These are phyloP conservation scores for Brachyhypopomus gauderio DNA, from an alignment of 2,113 vertebrate species.

Conservation along the genomic window DNA sequence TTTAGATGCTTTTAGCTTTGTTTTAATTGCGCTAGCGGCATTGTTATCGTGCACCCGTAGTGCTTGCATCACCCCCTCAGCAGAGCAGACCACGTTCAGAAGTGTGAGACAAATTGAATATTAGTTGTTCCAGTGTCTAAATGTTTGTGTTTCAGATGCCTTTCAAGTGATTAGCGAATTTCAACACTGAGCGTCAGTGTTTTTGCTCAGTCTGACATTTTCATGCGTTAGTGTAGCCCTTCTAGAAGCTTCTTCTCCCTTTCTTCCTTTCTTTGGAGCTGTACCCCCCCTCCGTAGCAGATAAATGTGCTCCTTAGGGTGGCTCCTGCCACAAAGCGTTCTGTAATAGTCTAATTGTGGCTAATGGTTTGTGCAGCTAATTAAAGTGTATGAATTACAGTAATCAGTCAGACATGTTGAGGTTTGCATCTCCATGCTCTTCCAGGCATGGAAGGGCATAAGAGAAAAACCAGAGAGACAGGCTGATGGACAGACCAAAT, in stretches of 20 bases:
- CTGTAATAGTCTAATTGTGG: slow-evolving; percentile 99
- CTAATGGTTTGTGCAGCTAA: slow-evolving; percentile 99
- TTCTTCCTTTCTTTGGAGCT: slow-evolving; percentile 1
- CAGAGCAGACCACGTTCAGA: not conserved
- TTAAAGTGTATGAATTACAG: slow-evolving; percentile 99
- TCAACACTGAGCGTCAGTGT: slow-evolving; percentile 6
- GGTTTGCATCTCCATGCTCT: slow-evolving; percentile 66
- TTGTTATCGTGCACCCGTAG: not conserved
- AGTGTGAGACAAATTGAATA: slow-evolving; percentile 18
- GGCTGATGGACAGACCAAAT: not conserved
- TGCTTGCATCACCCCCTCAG: not conserved
- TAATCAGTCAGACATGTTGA: slow-evolving; percentile 95
- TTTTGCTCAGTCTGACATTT: slow-evolving; percentile 34
- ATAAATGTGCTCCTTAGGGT: slow-evolving; percentile 70
- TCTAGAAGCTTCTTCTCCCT: slow-evolving; percentile 45
- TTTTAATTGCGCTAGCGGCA: not conserved
- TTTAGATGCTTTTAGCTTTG: not conserved
- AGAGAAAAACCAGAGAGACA: slow-evolving; percentile 43
- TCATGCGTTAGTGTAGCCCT: slow-evolving; percentile 43
- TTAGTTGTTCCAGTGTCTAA: slow-evolving; percentile 3
- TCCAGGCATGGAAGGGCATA: slow-evolving; percentile 67
- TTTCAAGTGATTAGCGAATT: slow-evolving; percentile 36
- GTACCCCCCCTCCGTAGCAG: slow-evolving; percentile 38
- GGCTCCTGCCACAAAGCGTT: slow-evolving; percentile 85
- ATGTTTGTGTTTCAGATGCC: slow-evolving; percentile 26